Evolutionary conservation across 2,113 vertebrate species (phyloP).

Genomic region (Eretmochelys imbricata): DNA sequence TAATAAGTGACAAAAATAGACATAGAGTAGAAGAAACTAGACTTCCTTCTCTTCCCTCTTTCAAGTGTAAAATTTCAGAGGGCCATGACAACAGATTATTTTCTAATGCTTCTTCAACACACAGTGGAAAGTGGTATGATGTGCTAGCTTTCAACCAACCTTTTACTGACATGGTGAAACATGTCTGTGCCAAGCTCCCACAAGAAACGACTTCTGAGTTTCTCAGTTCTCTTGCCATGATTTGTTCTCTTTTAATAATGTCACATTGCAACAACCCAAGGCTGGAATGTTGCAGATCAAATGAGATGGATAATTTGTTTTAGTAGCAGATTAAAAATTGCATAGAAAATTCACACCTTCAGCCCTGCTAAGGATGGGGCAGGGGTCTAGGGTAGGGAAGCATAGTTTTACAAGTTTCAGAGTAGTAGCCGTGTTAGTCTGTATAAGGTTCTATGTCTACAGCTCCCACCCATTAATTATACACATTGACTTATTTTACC

Average conservation of each 20-base stretch:
- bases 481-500: neutral
- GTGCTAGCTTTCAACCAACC: neutral
- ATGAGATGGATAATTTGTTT: neutral
- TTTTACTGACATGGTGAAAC: neutral
- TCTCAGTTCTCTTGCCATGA: neutral
- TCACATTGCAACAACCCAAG: neutral
- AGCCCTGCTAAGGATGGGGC: neutral
- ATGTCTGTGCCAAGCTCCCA: neutral
- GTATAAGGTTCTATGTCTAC: neutral
- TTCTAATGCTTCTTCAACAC: neutral
- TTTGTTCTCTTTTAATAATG: neutral
- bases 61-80: neutral
- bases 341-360: neutral
- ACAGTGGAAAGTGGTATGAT: neutral
- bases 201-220: rapidly evolving
- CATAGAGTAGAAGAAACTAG: neutral
- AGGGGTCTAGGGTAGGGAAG: neutral
- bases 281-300: neutral
- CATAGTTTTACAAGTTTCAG: neutral
- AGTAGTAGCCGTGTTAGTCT: no score
- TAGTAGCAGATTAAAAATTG: neutral
- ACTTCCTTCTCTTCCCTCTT: neutral
- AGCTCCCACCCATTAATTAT: neutral
- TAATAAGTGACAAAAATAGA: neutral
- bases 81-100: neutral